phyloP scores from a whole-genome alignment of 2,888 invertebrate genomes.

The Apodemia mormo region DNA sequence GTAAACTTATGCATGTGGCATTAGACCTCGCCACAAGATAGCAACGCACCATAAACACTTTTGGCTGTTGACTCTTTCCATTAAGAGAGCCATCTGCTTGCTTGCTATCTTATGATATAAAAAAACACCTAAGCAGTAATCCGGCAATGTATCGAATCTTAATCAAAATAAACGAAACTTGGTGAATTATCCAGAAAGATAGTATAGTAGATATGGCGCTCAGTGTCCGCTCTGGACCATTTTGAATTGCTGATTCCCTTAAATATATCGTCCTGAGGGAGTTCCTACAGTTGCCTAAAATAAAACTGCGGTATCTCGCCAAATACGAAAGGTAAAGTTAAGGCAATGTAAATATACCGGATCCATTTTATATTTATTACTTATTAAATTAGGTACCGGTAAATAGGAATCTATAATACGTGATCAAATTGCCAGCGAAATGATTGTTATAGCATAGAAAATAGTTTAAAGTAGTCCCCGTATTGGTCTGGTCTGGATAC shows the following conservation, averaged over 20 bases:
- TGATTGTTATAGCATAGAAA: too few relatives aligned
- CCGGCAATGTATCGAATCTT: background rate
- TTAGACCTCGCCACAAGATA: too few relatives aligned
- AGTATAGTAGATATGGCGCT: conserved; percentile 34
- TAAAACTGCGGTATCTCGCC: conserved; percentile 34
- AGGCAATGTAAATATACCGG: background rate
- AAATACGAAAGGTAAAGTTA: conserved; percentile 3
- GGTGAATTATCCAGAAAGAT: conserved; percentile 5
- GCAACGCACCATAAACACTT: too few relatives aligned
- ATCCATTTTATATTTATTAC: background rate
- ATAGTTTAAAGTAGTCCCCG: too few relatives aligned
- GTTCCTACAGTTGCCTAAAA: conserved; percentile 53
- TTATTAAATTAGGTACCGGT: background rate
- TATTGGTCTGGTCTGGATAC: too few relatives aligned
- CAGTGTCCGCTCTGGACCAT: conserved; percentile 45
- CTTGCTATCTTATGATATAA: too few relatives aligned
- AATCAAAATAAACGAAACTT: background rate
- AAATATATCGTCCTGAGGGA: conserved; percentile 44
- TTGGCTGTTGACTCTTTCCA: too few relatives aligned
- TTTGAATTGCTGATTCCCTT: conserved; percentile 58
- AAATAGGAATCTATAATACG: background rate
- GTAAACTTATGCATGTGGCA: too few relatives aligned
- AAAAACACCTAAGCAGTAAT: background rate
- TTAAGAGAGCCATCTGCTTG: too few relatives aligned
- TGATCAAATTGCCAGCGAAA: too few relatives aligned